Base-by-base conservation (phyloP, 2,113 vertebrate genomes). In the Sphyrna mokarran region DNA sequence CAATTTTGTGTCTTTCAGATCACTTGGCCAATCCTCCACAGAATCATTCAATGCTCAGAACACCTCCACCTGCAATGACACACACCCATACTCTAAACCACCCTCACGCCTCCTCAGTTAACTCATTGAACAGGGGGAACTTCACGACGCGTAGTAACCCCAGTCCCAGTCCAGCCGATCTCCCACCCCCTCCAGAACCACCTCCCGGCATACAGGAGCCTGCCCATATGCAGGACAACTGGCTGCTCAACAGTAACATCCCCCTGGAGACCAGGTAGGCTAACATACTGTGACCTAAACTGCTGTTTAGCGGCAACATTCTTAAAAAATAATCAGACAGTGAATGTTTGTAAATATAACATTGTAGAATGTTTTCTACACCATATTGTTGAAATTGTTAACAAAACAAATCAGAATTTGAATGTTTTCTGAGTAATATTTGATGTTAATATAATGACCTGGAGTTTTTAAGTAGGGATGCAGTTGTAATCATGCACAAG, bases 231-330 rank as follows among this genome's bases (percentile, higher is more conserved):
- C 99, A 98, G 97, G 99, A 99, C 98, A 99, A 99, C 98, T 99
- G 99, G 99, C 98, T 99, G 16, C 99, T 99, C 96, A 99, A 99
- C 98, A 99, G 99, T 97, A 99, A 99, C 98, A 99, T 99, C 96
- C 99, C 99, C 0, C 97, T 99, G 97, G 99, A 99, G 98, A 99
- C 99, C 91, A 99, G 99, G 99, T 99, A 98, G 58, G 66, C 10
- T 69, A 70, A 48, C 40, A 68, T 94, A 94, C 58, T 61, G 58
- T 90, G 29, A 23, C 66, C 61, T 40, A 68, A 40, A 70, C 66
- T 70, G 63, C 66, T 72, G 37, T 72, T 70, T 33, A 76, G 0
- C 23, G 5, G 14, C 13, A 26, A 10, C 72, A 72, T 3, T 95
- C 16, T 48, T 6, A 37, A 43, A 94, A 48, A 54, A 54, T 54